phyloP scores from a whole-genome alignment of 2,888 invertebrate genomes.

The Dasysyrphus albostriatus region DNA sequence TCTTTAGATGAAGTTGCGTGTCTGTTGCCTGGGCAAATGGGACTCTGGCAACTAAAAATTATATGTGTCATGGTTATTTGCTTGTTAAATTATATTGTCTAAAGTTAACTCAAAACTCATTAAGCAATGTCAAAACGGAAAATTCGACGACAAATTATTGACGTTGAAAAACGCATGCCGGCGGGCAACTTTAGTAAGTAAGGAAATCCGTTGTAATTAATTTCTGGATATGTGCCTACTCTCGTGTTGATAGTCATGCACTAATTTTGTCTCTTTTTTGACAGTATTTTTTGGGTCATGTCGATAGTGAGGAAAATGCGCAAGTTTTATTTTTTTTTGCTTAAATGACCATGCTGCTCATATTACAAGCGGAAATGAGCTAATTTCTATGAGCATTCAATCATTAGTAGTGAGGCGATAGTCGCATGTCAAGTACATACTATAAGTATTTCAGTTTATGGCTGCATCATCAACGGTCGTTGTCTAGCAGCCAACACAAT shows the following conservation, averaged over 20 bases:
- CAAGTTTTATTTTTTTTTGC: constrained; percentile 2
- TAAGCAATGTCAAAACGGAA: constrained; percentile 40
- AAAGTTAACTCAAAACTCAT: constrained; percentile 43
- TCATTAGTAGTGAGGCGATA: constrained; percentile 32
- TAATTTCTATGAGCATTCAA: constrained; percentile 57
- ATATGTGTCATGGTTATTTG: constrained; percentile 56
- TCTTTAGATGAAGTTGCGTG: constrained; percentile 18
- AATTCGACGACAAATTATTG: constrained; percentile 22
- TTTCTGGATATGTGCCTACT: constrained; percentile 9
- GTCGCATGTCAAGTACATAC: constrained; percentile 9
- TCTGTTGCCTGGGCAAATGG: neutral
- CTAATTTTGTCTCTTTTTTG: constrained; percentile 43
- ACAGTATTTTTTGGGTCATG: constrained; percentile 28
- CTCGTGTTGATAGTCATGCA: constrained; percentile 46
- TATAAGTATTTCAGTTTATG: constrained; percentile 54
- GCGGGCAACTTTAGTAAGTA: neutral
- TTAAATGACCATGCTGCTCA: constrained; percentile 38
- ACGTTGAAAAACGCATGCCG: constrained; percentile 15
- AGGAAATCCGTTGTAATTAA: constrained; percentile 35
- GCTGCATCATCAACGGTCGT: neutral
- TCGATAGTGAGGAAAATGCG: constrained; percentile 12
- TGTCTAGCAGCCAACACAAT: neutral
- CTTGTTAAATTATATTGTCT: constrained; percentile 35
- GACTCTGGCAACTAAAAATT: too few relatives aligned
- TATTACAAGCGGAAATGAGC: constrained; percentile 60